Evolutionary conservation across 2,113 vertebrate species (phyloP).

Genomic region (Melanostigma gelatinosum): DNA sequence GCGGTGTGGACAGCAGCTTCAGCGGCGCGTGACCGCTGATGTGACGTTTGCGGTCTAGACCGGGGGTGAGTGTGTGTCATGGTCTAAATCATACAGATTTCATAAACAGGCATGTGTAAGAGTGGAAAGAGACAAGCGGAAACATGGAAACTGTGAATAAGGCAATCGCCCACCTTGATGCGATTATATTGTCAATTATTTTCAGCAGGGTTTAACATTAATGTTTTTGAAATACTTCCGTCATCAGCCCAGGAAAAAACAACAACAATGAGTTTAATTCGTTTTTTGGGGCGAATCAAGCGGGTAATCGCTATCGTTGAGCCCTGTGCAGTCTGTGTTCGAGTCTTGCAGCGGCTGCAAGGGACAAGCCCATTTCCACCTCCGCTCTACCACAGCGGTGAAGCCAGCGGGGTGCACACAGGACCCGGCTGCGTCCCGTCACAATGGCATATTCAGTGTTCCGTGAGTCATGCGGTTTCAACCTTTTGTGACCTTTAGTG

Average conservation of each 20-base stretch:
- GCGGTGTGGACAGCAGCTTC: too few species aligned
- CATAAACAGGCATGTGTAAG: neutral
- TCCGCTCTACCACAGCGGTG: neutral
- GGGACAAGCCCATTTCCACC: slow-evolving; percentile 38
- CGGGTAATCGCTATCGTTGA: too few species aligned
- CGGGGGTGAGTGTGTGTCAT: too few species aligned
- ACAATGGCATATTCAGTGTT: slow-evolving; percentile 46
- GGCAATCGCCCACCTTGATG: slow-evolving; percentile 3
- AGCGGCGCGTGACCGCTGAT: too few species aligned
- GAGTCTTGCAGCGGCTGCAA: neutral
- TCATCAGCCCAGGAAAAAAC: too few species aligned
- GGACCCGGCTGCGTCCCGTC: neutral
- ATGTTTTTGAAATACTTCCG: neutral
- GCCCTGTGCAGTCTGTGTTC: neutral
- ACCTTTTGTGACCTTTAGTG: slow-evolving; percentile 59
- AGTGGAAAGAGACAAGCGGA: slow-evolving; percentile 8
- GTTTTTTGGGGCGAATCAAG: too few species aligned
- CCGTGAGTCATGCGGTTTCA: slow-evolving; percentile 37
- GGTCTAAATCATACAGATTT: neutral
- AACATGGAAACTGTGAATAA: neutral
- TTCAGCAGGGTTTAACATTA: neutral
- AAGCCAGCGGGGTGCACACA: slow-evolving; percentile 30
- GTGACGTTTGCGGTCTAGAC: too few species aligned
- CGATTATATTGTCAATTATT: slow-evolving; percentile 25
- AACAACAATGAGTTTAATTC: too few species aligned